Evolutionary conservation across 1,140 invertebrate species (phyloP), one percentile per base, ranked within the genome.

Genomic region (Brachionus sp.): DNA sequence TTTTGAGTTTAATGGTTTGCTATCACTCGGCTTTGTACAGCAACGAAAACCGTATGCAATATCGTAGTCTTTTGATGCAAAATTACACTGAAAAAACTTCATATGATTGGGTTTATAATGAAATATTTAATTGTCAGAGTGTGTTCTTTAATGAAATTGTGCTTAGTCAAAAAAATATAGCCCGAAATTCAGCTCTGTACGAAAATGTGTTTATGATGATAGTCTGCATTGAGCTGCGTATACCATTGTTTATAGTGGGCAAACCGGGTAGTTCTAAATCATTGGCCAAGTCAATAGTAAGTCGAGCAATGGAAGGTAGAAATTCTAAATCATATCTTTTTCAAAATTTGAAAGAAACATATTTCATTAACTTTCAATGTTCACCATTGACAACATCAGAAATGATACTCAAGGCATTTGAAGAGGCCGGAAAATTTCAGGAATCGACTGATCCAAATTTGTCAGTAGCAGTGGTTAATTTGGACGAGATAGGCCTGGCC

Each of bases 261-360:
- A 88, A 87, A 84, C 87, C 87, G 44, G 87, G 87, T 10, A 87
- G 87, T 73, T 87, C 86, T 12, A 88, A 88, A 83, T 88, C 87
- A 23, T 84, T 87, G 64, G 86, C 87, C 6, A 87, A 86, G 46
- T 85, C 86, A 19, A 86, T 88, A 64, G 87, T 88, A 7, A 78
- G 83, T 12, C 86, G 87, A 84, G 86, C 85, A 39, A 87, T 88
- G 87, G 85, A 87, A 77, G 87, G 87, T 70, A 80, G 84, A 53
- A 73, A 84, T 2, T 84, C 86, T 0, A 75, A 84, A 46, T 82
- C 80, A 19, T 77, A 85, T 12, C 80, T 87, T 12, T 88, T 87
- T 84, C 85, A 83, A 39, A 68, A 70, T 23, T 85, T 86, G 33
- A 87, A 87, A 84, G 84, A 86, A 84, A 86, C 86, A 37, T 57